phyloP scores from a whole-genome alignment of 2,113 vertebrate genomes.

The Smithornis capensis region DNA sequence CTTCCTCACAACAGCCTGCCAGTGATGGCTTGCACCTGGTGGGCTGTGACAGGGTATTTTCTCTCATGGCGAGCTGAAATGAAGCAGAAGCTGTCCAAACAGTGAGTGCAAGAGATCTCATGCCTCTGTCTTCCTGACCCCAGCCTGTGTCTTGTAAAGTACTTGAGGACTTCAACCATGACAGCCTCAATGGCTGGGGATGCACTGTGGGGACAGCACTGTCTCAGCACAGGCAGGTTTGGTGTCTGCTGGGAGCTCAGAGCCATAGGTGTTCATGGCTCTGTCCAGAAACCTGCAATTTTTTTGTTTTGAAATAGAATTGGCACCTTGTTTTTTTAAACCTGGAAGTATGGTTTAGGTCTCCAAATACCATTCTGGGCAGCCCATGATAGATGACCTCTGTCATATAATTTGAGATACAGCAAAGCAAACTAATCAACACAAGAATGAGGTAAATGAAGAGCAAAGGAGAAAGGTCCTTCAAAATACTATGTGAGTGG shows the following conservation, averaged over 20 bases:
- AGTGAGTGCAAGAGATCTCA: rapidly evolving
- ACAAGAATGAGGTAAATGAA: background rate
- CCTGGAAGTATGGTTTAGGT: background rate
- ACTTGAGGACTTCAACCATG: background rate
- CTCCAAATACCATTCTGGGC: background rate
- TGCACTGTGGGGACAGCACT: rapidly evolving
- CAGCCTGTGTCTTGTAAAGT: background rate
- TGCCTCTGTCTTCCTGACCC: rapidly evolving
- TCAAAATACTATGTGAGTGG: background rate
- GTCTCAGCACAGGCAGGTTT: background rate
- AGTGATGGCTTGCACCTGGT: background rate
- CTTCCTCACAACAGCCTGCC: background rate
- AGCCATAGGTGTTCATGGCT: rapidly evolving
- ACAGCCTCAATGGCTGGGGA: rapidly evolving
- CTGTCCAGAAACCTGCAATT: background rate
- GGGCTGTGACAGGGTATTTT: background rate
- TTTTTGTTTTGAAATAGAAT: background rate
- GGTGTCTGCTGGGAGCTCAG: background rate
- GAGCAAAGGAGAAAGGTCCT: background rate
- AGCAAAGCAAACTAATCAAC: background rate
- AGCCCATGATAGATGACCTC: background rate
- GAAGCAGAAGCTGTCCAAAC: background rate
- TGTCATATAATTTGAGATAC: background rate
- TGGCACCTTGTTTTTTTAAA: background rate
- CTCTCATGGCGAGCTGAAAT: background rate